Conservation (phyloP, 1,140 invertebrate species). For the Habropoda laboriosa region DNA sequence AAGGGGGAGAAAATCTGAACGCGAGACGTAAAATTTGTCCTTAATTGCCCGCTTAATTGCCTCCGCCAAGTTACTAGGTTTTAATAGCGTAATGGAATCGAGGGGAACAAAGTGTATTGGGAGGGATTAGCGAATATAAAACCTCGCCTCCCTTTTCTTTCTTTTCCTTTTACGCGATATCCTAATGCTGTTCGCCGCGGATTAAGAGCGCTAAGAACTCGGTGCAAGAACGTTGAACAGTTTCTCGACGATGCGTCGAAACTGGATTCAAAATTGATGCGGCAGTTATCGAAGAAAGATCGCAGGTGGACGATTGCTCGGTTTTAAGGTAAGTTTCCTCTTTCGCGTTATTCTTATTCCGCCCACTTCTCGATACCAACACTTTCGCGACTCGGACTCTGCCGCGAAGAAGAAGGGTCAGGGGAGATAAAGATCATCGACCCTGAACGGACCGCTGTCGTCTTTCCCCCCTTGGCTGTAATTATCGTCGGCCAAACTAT, state of each 20-base stretch:
- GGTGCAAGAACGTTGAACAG: neutral
- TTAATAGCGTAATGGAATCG: neutral
- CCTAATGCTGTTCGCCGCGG: neutral
- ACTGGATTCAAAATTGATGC: neutral
- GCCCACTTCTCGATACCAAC: no score
- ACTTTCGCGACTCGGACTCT: no score
- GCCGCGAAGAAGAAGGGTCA: no score
- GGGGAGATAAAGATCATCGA: no score
- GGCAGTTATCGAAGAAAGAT: neutral
- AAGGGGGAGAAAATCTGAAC: no score
- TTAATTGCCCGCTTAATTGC: neutral
- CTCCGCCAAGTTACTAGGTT: conserved; percentile 8
- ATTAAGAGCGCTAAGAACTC: neutral
- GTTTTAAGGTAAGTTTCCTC: conserved; percentile 10
- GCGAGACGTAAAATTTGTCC: neutral
- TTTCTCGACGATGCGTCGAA: neutral
- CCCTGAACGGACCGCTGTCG: no score
- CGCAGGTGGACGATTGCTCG: neutral
- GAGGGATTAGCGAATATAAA: conserved; percentile 11
- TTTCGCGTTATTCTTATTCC: no score
- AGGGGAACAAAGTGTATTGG: neutral
- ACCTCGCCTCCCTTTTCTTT: no score
- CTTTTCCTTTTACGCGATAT: neutral
- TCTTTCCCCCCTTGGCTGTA: no score
- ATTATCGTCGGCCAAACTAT: no score